Evolutionary conservation across 2,888 invertebrate species (phyloP).

Genomic region (Branchellion lobata): DNA sequence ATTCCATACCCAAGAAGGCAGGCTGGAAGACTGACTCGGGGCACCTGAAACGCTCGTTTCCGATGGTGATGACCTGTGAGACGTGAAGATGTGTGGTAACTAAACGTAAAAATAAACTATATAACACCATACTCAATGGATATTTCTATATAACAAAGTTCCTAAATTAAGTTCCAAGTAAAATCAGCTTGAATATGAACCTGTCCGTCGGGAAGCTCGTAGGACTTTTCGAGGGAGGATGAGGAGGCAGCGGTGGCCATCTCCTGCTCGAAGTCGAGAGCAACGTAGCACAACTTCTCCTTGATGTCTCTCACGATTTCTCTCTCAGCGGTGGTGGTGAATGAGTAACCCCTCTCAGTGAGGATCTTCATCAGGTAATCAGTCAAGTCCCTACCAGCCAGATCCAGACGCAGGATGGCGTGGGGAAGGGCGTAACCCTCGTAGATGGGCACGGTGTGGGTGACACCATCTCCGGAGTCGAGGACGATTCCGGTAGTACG

Average conservation of each 20-base stretch:
- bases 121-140: too few relatives aligned
- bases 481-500: constrained; percentile 90
- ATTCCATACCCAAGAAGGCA: constrained; percentile 59
- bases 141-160: too few relatives aligned
- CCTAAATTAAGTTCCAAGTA: too few relatives aligned
- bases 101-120: too few relatives aligned
- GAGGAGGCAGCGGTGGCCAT: constrained; percentile 56
- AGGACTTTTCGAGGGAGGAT: constrained; percentile 58
- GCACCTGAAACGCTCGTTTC: constrained; percentile 59
- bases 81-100: too few relatives aligned
- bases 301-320: constrained; percentile 78
- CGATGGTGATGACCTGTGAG: constrained; percentile 57
- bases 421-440: constrained; percentile 90
- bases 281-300: constrained; percentile 70
- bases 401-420: constrained; percentile 92
- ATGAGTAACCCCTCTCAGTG: constrained; percentile 64
- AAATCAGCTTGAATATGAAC: too few relatives aligned
- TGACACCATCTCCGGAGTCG: constrained; percentile 92
- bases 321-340: constrained; percentile 64
- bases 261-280: constrained; percentile 59
- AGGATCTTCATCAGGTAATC: constrained; percentile 90
- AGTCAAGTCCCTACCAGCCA: constrained; percentile 92
- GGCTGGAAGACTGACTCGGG: constrained; percentile 60
- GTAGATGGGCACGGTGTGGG: constrained; percentile 92
- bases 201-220: constrained; percentile 61